Base-by-base conservation (phyloP, 1,140 invertebrate species). In the Amphibalanus amphitrite region DNA sequence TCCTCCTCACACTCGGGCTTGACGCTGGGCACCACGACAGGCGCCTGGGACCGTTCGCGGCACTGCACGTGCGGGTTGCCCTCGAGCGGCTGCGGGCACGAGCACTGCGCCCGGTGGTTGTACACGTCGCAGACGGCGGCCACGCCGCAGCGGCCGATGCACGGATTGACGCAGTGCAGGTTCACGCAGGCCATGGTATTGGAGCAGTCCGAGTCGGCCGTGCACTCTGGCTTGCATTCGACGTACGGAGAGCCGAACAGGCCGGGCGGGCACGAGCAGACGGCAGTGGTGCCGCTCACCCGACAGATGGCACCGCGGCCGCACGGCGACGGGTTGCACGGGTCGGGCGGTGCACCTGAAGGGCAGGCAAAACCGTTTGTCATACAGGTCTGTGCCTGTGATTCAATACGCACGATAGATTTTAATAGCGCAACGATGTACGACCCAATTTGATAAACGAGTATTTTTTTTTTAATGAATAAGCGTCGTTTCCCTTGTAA, bases 221-320 rank as follows among this genome's bases (percentile, higher is more conserved):
- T 82, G 79, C 88, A 90, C 80, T 89, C 87, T 15, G 87, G 87
- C 73, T 85, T 79, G 76, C 93, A 95, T 78, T 93, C 90, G 67
- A 91, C 82, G 79, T 90, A 86, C 29, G 92, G 86, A 80, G 92
- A 92, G 76, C 93, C 93, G 68, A 83, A 84, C 78, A 90, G 94
- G 20, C 88, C 88, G 8, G 85, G 79, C 23, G 90, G 85, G 79
- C 93, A 95, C 20, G 84, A 83, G 77, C 93, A 95, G n/a, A 88
- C 86, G 4, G 73, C 73, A 25, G 40, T 59, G 29, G 64, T 73
- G 13, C 72, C 69, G 20, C 25, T 71, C 4, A 75, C 75, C 20
- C 70, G 40, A 75, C 89, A 91, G 26, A 85, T 80, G 0, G 88
- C 87, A 72, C 89, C 88, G 6, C 86, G 84, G 29, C 89, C 89